Evolutionary conservation across 2,888 invertebrate species (phyloP).

Genomic region (Clanis bilineata): DNA sequence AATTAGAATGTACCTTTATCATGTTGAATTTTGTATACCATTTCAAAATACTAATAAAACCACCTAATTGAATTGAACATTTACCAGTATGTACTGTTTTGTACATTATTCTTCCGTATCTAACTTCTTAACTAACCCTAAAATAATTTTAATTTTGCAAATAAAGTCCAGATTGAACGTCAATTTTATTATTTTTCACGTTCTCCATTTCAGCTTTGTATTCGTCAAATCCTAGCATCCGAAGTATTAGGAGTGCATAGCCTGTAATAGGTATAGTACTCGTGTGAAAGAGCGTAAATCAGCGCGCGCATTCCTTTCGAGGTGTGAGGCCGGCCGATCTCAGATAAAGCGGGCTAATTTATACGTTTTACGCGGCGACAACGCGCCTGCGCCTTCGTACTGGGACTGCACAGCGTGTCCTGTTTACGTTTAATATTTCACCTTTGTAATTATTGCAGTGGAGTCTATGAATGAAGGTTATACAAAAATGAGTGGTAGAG

Average conservation of each 20-base stretch:
- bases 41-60: no score
- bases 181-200: no score
- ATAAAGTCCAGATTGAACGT: no score
- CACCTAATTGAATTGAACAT: no score
- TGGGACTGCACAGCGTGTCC: slow-evolving; percentile 26
- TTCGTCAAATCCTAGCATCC: background rate
- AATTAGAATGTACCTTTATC: no score
- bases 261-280: slow-evolving; percentile 49
- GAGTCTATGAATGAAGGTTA: no score
- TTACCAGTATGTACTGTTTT: no score
- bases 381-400: slow-evolving; percentile 54
- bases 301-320: slow-evolving; percentile 70
- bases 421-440: background rate
- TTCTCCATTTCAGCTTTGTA: background rate
- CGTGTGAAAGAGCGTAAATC: slow-evolving; percentile 72
- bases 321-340: slow-evolving; percentile 80
- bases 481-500: no score
- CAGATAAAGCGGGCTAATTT: slow-evolving; percentile 77
- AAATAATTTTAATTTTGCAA: no score
- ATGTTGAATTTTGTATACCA: no score
- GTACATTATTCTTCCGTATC: no score
- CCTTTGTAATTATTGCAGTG: slow-evolving; percentile 18
- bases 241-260: slow-evolving; percentile 61
- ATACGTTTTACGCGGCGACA: slow-evolving; percentile 80
- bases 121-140: no score